These are phyloP conservation scores for Sapajus apella DNA, from an alignment of 2,113 vertebrate species.

Conservation along the genomic window DNA sequence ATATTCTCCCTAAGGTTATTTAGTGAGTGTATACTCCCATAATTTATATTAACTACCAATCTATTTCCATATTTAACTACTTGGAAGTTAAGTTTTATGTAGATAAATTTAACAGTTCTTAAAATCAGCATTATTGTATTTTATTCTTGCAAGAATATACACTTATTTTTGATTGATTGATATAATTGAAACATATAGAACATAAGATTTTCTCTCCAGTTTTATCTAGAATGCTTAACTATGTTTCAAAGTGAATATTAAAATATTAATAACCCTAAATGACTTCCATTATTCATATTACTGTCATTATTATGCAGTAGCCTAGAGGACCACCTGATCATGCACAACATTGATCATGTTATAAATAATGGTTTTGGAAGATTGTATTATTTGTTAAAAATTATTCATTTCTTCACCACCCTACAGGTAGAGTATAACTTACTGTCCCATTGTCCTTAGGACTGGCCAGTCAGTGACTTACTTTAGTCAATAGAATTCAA, in stretches of 20 bases:
- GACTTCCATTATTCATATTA: neutral
- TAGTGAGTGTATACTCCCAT: neutral
- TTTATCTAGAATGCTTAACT: neutral
- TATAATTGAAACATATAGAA: neutral
- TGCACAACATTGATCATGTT: neutral
- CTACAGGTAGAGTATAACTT: neutral
- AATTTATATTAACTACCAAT: neutral
- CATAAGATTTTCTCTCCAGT: neutral
- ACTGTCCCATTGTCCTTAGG: neutral
- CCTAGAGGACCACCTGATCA: neutral
- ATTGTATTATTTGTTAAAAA: neutral
- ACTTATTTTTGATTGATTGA: slow-evolving; percentile 15
- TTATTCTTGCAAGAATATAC: neutral
- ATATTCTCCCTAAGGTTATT: neutral
- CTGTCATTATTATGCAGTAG: neutral
- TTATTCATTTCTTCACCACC: neutral
- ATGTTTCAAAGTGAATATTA: slow-evolving; percentile 14
- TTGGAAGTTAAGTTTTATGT: slow-evolving; percentile 11
- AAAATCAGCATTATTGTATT: neutral
- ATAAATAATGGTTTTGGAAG: slow-evolving; percentile 12
- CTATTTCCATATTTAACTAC: neutral
- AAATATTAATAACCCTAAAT: neutral
- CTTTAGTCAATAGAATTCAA: neutral
- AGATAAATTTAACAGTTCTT: neutral
- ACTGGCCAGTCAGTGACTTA: neutral